Conservation (phyloP, 2,888 invertebrate genomes). For the Eurytoma adleriae region DNA sequence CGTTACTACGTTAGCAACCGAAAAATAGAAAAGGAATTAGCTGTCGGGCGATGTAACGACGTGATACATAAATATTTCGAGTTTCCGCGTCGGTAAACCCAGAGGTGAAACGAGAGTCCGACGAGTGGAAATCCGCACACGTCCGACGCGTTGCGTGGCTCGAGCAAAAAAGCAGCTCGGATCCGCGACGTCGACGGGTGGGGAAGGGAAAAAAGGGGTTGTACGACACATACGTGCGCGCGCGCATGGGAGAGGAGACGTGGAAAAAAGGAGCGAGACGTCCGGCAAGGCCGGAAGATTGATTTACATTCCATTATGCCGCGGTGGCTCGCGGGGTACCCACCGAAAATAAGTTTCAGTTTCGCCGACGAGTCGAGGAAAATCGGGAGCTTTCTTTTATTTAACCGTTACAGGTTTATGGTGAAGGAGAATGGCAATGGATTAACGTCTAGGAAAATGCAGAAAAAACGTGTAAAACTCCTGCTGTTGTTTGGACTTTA, state of each 20-base stretch:
- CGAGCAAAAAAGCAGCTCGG: neutral
- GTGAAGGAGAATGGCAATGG: neutral
- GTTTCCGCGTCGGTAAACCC: slow-evolving; percentile 36
- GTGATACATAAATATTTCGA: slow-evolving; percentile 28
- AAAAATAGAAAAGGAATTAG: neutral
- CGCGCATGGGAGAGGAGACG: neutral
- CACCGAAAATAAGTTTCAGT: slow-evolving; percentile 4
- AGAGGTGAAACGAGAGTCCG: slow-evolving; percentile 6
- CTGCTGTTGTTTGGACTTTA: too few species aligned
- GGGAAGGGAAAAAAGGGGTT: neutral
- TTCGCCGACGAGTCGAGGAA: neutral
- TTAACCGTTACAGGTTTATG: neutral
- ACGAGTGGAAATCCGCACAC: slow-evolving; percentile 37
- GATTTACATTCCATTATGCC: slow-evolving; percentile 52
- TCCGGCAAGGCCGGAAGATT: slow-evolving; percentile 24
- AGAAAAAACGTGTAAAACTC: too few species aligned
- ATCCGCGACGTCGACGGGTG: neutral
- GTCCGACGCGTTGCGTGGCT: neutral
- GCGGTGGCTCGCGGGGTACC: neutral
- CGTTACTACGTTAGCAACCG: neutral
- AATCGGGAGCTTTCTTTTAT: neutral
- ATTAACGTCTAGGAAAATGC: neutral
- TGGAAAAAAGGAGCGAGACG: slow-evolving; percentile 14
- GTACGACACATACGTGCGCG: neutral
- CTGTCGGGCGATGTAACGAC: neutral